phyloP scores from a whole-genome alignment of 2,113 vertebrate species.

The Ginglymostoma cirratum region DNA sequence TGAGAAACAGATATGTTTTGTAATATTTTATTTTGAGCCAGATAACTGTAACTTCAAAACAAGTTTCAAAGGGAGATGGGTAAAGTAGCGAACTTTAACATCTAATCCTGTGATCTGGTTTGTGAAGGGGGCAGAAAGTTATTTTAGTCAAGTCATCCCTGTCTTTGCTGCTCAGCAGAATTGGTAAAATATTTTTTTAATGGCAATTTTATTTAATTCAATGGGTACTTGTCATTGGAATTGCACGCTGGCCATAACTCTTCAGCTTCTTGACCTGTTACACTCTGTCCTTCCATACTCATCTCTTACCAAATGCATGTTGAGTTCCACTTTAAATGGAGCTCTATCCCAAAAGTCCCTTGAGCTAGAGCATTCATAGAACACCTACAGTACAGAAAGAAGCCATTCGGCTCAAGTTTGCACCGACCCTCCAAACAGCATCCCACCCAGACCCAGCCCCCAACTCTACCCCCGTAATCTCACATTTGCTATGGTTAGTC shows the following conservation, averaged over 20 bases:
- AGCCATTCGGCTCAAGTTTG: too few relatives aligned
- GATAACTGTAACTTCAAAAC: neutral
- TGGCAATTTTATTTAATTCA: neutral
- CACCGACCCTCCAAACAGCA: too few relatives aligned
- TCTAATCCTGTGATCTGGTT: neutral
- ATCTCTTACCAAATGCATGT: neutral
- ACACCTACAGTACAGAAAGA: too few relatives aligned
- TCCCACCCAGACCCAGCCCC: too few relatives aligned
- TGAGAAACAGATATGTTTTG: neutral
- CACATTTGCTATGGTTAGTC: too few relatives aligned
- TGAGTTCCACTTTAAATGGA: neutral
- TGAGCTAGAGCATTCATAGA: neutral
- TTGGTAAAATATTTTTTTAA: neutral
- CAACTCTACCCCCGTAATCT: too few relatives aligned
- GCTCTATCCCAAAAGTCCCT: neutral
- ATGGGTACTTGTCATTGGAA: neutral
- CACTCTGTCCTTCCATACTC: neutral
- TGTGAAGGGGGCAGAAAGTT: neutral
- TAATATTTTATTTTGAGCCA: neutral
- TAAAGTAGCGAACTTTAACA: neutral
- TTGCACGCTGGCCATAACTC: neutral
- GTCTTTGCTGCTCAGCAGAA: neutral
- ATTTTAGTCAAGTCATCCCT: neutral
- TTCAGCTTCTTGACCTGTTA: neutral
- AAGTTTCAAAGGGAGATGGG: neutral